Conservation (phyloP, 2,888 invertebrate species). For the Formica aserva region DNA sequence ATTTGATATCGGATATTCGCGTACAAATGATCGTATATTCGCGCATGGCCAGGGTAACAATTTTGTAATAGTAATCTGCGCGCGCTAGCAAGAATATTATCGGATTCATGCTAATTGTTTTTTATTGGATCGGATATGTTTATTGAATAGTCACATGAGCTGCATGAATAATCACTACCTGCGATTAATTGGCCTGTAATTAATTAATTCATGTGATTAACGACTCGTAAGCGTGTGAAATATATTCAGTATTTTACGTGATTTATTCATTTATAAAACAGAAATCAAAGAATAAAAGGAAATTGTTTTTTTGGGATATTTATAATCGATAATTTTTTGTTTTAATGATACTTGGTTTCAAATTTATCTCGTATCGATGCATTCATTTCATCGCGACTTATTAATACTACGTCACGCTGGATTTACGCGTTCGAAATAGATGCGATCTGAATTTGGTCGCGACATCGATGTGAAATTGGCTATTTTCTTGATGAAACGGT, state of each 20-base stretch:
- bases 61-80: conserved; percentile 5
- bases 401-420: not conserved
- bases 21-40: conserved; percentile 19
- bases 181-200: not conserved
- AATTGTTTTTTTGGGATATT: not conserved
- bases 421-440: not conserved
- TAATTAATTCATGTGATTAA: not conserved
- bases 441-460: not conserved
- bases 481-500: not conserved
- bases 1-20: conserved; percentile 39
- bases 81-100: not conserved
- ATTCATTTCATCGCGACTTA: not conserved
- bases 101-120: conserved; percentile 5
- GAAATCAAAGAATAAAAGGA: not conserved
- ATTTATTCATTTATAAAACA: not conserved
- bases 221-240: not conserved
- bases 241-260: not conserved
- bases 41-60: conserved; percentile 12
- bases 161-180: not conserved
- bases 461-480: not conserved
- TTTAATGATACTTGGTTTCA: not conserved
- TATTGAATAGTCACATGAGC: not conserved
- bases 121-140: not conserved
- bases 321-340: not conserved
- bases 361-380: not conserved